These are phyloP conservation scores for Euzetes globulus DNA, from an alignment of 2,888 invertebrate genomes.

Conservation along the genomic window DNA sequence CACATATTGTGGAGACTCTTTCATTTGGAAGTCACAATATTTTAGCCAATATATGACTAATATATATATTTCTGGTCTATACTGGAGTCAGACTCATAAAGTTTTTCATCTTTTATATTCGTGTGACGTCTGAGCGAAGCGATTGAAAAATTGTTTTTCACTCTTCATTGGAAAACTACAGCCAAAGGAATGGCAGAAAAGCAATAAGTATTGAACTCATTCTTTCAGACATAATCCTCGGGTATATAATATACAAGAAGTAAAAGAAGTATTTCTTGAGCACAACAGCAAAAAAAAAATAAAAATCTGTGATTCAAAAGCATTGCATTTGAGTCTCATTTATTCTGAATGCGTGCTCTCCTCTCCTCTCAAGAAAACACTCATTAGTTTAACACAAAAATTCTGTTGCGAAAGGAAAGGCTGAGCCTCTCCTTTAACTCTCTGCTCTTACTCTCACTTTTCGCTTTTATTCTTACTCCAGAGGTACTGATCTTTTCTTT, in stretches of 20 bases:
- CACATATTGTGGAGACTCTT: background rate
- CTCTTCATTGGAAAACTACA: background rate
- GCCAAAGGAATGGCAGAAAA: background rate
- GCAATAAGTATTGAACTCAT: slow-evolving; percentile 2
- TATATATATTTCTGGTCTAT: background rate
- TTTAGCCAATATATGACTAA: background rate
- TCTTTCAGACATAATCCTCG: slow-evolving; percentile 2
- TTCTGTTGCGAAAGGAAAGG: background rate
- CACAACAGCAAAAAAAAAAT: background rate
- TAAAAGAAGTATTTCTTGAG: background rate
- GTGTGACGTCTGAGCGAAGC: background rate
- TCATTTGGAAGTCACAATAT: background rate
- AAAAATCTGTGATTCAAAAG: background rate
- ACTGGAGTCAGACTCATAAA: background rate
- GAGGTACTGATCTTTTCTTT: background rate
- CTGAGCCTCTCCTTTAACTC: background rate
- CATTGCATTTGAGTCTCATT: background rate
- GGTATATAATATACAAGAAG: background rate
- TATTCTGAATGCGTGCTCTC: slow-evolving; percentile 8
- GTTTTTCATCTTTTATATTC: background rate
- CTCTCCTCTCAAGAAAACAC: background rate
- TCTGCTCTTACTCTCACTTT: background rate
- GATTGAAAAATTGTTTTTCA: slow-evolving; percentile 18
- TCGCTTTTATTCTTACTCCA: background rate
- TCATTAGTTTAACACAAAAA: background rate